Percentiles rank a stretch among this genome's conserved stretches.
phyloP scores from a whole-genome alignment of 1,140 invertebrate genomes.

The Aphaenogaster rudis region DNA sequence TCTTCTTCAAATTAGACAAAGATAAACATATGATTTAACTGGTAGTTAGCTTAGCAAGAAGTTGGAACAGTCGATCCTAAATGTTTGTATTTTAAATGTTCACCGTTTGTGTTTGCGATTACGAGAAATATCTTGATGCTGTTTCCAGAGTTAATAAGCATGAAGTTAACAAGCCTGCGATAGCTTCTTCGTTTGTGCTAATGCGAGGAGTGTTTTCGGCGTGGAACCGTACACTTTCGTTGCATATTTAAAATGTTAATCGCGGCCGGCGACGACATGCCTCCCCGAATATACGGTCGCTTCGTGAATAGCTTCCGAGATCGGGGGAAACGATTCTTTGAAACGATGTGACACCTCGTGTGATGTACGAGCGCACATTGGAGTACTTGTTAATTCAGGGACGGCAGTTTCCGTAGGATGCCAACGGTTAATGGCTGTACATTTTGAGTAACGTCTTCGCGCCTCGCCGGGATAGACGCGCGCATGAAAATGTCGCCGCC shows the following conservation, averaged over 20 bases:
- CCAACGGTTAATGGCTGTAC: constrained; percentile 82
- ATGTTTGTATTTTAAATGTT: background rate
- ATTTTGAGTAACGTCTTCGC: constrained; percentile 82
- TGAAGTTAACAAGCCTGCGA: background rate
- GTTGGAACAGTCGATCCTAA: too few species aligned
- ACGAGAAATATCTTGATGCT: background rate
- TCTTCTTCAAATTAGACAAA: too few species aligned
- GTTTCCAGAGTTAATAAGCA: constrained; percentile 13
- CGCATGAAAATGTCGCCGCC: constrained; percentile 68
- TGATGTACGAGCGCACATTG: constrained; percentile 84
- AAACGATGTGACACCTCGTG: constrained; percentile 82
- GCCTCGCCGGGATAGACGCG: constrained; percentile 59
- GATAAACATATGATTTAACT: too few species aligned
- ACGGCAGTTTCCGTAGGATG: constrained; percentile 83
- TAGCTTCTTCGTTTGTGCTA: background rate
- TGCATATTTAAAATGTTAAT: constrained; percentile 77
- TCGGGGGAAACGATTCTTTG: constrained; percentile 83
- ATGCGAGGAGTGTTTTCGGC: constrained; percentile 19
- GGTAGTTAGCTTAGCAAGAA: too few species aligned
- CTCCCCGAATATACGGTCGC: constrained; percentile 62
- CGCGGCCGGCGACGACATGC: constrained; percentile 59
- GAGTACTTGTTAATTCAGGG: constrained; percentile 85
- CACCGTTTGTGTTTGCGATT: background rate
- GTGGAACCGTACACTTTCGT: constrained; percentile 54
- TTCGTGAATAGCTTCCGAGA: constrained; percentile 81